These are phyloP conservation scores for Borostomias antarcticus DNA, from an alignment of 2,797 vertebrate species.

Conservation along the genomic window DNA sequence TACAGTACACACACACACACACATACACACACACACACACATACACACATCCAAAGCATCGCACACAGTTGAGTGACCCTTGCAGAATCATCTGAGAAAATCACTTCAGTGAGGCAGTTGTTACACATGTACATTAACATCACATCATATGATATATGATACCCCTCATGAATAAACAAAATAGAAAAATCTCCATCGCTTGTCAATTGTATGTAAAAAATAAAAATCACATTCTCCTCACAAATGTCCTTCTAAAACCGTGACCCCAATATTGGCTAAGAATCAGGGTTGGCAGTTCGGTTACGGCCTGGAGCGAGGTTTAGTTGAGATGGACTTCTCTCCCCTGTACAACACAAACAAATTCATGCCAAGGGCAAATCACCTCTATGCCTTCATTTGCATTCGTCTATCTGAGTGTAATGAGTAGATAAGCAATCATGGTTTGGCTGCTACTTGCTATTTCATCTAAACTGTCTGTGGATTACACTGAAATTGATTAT, in stretches of 20 bases:
- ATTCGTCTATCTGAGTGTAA: constrained; percentile 50
- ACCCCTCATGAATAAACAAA: constrained; percentile 11
- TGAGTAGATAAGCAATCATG: constrained; percentile 54
- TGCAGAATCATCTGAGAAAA: constrained; percentile 16
- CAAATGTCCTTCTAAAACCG: background rate
- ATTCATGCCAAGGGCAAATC: constrained; percentile 58
- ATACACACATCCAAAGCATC: constrained; percentile 10
- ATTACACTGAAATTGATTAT: constrained; percentile 54
- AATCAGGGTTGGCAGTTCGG: background rate
- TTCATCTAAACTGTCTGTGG: constrained; percentile 58
- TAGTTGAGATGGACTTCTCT: constrained; percentile 49
- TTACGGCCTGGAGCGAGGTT: background rate
- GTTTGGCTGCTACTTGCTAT: constrained; percentile 51
- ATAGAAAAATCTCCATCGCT: background rate
- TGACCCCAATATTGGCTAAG: background rate
- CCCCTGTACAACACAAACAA: constrained; percentile 47
- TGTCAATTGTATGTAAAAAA: constrained; percentile 8
- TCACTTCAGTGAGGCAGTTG: background rate
- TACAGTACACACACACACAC: constrained; percentile 1
- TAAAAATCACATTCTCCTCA: background rate
- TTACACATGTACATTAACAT: background rate
- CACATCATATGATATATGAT: background rate
- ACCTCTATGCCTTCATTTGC: constrained; percentile 49
- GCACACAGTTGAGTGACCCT: background rate
- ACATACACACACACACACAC: background rate